Conservation (phyloP, 2,888 invertebrate genomes). For the Orchesellides sinensis region DNA sequence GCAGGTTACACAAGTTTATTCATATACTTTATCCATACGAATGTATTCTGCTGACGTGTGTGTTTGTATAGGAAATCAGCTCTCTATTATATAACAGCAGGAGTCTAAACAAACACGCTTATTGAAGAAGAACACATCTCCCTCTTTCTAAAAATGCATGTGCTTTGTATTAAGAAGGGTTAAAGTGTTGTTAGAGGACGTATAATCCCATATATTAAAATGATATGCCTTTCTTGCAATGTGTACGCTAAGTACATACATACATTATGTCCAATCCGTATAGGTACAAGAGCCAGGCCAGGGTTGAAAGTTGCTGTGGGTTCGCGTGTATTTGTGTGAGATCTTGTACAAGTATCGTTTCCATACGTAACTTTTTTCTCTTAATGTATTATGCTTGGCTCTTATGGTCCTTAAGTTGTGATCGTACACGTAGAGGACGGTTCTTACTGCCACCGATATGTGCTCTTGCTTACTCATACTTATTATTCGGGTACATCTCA, state of each 20-base stretch:
- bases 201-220: not conserved
- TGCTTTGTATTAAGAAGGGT: not conserved
- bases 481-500: not conserved
- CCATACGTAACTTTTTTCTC: not conserved
- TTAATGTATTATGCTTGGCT: not conserved
- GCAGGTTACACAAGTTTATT: not conserved
- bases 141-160: not conserved
- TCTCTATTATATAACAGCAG: conserved; percentile 6
- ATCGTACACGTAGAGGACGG: not conserved
- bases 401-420: not conserved
- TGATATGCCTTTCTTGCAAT: not conserved
- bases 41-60: not conserved
- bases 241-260: not conserved
- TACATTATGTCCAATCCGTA: not conserved
- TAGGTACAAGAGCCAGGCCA: not conserved
- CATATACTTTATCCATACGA: not conserved
- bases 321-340: not conserved
- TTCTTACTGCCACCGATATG: not conserved
- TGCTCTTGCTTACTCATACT: not conserved
- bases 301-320: conserved; percentile 11
- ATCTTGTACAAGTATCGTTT: not conserved
- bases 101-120: conserved; percentile 1
- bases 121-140: not conserved
- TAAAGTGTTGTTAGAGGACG: not conserved
- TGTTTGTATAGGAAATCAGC: not conserved